These are phyloP conservation scores for Melipona bicolor DNA, from an alignment of 2,888 invertebrate genomes.

Conservation along the genomic window DNA sequence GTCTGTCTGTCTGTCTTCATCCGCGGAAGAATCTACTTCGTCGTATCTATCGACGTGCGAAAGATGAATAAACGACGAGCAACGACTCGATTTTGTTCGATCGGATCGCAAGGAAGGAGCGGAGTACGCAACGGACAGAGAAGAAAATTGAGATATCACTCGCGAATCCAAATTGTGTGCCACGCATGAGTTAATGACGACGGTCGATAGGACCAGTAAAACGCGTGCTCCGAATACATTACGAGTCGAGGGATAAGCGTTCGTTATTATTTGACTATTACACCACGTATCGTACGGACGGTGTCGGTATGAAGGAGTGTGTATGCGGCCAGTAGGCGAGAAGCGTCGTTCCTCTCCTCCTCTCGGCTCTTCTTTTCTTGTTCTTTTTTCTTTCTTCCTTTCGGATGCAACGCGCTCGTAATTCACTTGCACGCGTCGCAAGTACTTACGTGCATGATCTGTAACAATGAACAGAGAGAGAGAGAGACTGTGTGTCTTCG, in stretches of 20 bases:
- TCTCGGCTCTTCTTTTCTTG: slow-evolving; percentile 15
- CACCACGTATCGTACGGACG: slow-evolving; percentile 42
- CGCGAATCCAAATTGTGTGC: slow-evolving; percentile 43
- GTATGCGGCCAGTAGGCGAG: slow-evolving; percentile 20
- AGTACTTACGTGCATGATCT: slow-evolving; percentile 32
- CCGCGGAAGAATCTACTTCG: not conserved
- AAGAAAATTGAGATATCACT: slow-evolving; percentile 54
- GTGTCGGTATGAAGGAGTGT: slow-evolving; percentile 32
- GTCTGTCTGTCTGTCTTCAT: not conserved
- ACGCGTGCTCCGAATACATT: slow-evolving; percentile 72
- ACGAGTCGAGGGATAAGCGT: slow-evolving; percentile 64
- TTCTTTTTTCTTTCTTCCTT: not conserved
- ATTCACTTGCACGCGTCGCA: slow-evolving; percentile 35
- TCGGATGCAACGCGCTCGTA: slow-evolving; percentile 35
- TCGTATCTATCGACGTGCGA: not conserved
- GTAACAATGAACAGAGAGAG: not conserved
- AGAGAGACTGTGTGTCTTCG: not conserved
- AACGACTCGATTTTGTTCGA: not conserved
- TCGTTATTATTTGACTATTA: slow-evolving; percentile 67
- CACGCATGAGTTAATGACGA: slow-evolving; percentile 43
- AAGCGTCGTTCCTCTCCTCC: slow-evolving; percentile 27
- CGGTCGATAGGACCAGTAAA: slow-evolving; percentile 64
- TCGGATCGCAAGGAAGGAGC: not conserved
- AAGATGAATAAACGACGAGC: not conserved
- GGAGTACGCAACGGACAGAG: too few species aligned